Evolutionary conservation across 2,113 vertebrate genomes (phyloP), one percentile per base, ranked within the genome.

Genomic region (Perccottus glenii): DNA sequence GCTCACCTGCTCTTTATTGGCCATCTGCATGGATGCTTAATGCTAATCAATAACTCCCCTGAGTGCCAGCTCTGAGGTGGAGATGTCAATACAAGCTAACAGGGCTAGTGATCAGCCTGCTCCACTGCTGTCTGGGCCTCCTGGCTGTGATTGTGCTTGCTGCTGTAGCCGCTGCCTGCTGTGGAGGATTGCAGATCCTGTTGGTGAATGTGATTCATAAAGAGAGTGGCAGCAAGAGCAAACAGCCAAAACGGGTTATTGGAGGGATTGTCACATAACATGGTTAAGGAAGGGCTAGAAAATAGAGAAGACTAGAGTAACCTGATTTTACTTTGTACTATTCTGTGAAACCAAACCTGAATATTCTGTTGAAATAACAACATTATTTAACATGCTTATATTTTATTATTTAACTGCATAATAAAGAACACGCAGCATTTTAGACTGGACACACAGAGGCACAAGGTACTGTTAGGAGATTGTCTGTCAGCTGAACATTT

Each of bases 11-110:
- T 82, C 72, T 88, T 87, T 84, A 84, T 85, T 87, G 87, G 81
- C 78, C 85, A 83, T 91, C 85, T 90, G 87, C 86, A 89, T 90
- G 86, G 78, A 87, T 87, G 86, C 83, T 85, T 88, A 89, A 84
- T 86, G 81, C 84, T 84, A 87, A 90, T 91, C 90, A 90, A 90
- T 90, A 85, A 77, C 74, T 84, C 83, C 85, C 83, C 81, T 62
- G 85, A 77, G 85, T 73, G 82, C 78, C 78, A 86, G 71, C 78
- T 82, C 85, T 70, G 78, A 89, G 82, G 85, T 87, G 84, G 76
- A 84, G 82, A 87, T 55, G 62, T 86, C 85, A 88, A 82, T 82
- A 81, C 72, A 74, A 77, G 85, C 89, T 88, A 83, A 90, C 82
- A 86, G 87, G 77, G 77, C 77, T 64, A 67, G 73, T 85, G 84